These are phyloP conservation scores for Philopedon plagiatum DNA, from an alignment of 2,888 invertebrate genomes.

Conservation along the genomic window DNA sequence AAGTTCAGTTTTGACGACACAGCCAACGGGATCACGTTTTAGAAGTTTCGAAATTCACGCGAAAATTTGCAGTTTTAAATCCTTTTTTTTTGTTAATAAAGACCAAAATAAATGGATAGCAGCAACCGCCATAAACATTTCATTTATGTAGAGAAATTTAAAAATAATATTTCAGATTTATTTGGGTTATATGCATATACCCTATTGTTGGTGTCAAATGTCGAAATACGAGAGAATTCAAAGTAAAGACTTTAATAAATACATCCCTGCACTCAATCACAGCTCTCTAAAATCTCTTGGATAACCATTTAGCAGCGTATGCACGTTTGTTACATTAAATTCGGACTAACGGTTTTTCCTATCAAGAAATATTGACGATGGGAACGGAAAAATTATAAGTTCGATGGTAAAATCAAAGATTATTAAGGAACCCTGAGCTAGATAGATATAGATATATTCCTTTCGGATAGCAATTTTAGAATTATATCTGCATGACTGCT, in stretches of 20 bases:
- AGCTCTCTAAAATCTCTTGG: slow-evolving; percentile 14
- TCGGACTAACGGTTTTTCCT: slow-evolving; percentile 29
- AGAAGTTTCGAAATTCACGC: no score
- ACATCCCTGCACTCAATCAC: slow-evolving; percentile 8
- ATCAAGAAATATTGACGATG: slow-evolving; percentile 25
- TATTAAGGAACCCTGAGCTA: slow-evolving; percentile 34
- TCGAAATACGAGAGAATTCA: no score
- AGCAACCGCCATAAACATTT: no score
- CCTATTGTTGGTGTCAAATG: no score
- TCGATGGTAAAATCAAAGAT: slow-evolving; percentile 32
- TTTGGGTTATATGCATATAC: no score
- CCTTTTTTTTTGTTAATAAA: no score
- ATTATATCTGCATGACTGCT: slow-evolving; percentile 47
- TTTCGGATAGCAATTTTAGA: slow-evolving; percentile 42
- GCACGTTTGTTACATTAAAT: slow-evolving; percentile 42
- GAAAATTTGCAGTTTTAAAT: no score
- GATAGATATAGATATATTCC: slow-evolving; percentile 41
- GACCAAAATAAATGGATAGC: no score
- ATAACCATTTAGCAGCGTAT: slow-evolving; percentile 3
- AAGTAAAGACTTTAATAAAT: background rate
- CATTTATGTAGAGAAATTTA: no score
- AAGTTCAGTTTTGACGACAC: no score
- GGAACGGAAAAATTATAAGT: slow-evolving; percentile 40
- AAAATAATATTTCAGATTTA: no score
- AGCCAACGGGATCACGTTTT: no score